Evolutionary conservation across 2,113 vertebrate species (phyloP).

Genomic region (Phylloscopus trochilus): DNA sequence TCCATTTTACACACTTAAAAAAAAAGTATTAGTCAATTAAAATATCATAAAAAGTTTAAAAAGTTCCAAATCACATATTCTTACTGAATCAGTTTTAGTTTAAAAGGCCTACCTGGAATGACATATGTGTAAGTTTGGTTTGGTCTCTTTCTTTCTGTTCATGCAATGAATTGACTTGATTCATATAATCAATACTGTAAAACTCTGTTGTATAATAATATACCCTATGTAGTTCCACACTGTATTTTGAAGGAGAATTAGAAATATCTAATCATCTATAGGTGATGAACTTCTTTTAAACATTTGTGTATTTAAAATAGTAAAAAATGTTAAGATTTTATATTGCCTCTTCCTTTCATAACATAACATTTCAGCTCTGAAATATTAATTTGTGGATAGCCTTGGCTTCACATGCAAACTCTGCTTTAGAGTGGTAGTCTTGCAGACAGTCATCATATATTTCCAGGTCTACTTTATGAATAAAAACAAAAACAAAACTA

Average conservation of each 20-base stretch:
- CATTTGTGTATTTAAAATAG: not conserved
- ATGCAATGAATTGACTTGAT: not conserved
- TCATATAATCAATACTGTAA: not conserved
- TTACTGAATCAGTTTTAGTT: not conserved
- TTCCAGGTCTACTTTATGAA: not conserved
- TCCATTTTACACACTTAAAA: not conserved
- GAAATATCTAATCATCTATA: not conserved
- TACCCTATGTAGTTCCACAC: rapidly evolving
- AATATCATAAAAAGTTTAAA: not conserved
- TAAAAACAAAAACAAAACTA: not conserved
- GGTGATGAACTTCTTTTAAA: not conserved
- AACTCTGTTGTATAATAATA: not conserved
- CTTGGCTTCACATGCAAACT: not conserved
- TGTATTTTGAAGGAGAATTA: not conserved
- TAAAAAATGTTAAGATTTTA: not conserved
- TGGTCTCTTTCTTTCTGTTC: not conserved
- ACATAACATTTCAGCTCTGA: not conserved
- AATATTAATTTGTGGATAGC: not conserved
- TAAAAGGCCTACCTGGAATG: not conserved
- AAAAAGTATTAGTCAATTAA: not conserved
- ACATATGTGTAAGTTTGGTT: rapidly evolving
- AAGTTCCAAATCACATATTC: not conserved
- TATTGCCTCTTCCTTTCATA: not conserved
- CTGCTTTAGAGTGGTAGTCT: not conserved
- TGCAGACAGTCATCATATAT: not conserved